phyloP scores from a whole-genome alignment of 2,797 vertebrate genomes.

The Galago senegalensis region DNA sequence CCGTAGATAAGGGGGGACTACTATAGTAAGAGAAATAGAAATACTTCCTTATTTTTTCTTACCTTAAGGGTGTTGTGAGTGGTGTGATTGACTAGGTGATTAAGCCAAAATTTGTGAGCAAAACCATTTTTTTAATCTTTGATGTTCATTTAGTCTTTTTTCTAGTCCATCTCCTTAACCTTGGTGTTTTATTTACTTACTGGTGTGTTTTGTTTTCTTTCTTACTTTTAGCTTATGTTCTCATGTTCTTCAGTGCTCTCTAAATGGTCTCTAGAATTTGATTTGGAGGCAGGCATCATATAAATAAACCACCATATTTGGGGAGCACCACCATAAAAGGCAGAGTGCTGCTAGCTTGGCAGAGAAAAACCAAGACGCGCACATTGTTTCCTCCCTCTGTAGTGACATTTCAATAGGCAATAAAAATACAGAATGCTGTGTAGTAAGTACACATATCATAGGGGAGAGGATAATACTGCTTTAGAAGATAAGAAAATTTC shows the following conservation, averaged over 20 bases:
- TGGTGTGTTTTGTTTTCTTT: background rate
- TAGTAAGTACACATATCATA: background rate
- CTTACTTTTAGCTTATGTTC: background rate
- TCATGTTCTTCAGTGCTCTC: background rate
- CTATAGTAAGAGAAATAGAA: background rate
- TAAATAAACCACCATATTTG: background rate
- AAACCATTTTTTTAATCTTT: slow-evolving; percentile 27
- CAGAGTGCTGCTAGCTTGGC: background rate
- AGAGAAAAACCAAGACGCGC: background rate
- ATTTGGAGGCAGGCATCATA: background rate
- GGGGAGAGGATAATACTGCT: background rate
- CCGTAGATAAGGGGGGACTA: no score
- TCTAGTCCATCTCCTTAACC: background rate
- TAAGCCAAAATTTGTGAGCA: background rate
- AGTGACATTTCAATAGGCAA: background rate
- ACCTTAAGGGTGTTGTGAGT: background rate
- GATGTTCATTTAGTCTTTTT: background rate
- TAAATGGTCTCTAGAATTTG: background rate
- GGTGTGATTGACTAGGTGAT: background rate
- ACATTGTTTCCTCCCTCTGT: background rate
- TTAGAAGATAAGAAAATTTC: slow-evolving; percentile 32
- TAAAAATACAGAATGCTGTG: background rate
- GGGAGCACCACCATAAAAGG: background rate
- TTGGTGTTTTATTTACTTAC: background rate
- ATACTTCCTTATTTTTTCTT: background rate